Evolutionary conservation across 37 sponge, comb jelly and placozoan species (phyloP), one percentile per base, ranked within the genome.

Genomic region (Geodia barretti): DNA sequence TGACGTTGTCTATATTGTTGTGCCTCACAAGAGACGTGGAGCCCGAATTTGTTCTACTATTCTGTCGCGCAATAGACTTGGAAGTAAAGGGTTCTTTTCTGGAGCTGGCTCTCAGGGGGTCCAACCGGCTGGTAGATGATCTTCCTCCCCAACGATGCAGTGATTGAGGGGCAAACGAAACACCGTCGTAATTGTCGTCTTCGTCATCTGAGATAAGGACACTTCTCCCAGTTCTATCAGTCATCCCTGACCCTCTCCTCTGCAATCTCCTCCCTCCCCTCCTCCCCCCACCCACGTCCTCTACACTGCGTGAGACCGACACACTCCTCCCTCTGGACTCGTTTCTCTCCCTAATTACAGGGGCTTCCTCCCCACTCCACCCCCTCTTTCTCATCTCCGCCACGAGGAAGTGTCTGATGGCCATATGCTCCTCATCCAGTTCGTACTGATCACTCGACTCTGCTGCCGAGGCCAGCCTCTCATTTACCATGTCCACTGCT

Each of bases 371-470:
- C 4, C 2, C 14, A 17, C 1, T n/a, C n/a, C 60, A 21, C 7
- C 65, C 42, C 5, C 66, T 36, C 42, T 39, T 1, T 31, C 7
- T 47, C 54, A 41, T 58, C 39, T 76, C 69, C 29, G 8, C 32
- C 28, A 14, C 1, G 36, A 86, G 80, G 61, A 40, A 60, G 31
- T 64, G 81, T 7, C 40, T 42, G n/a, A 86, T 86, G 59, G 61
- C 41, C 41, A 8, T 72, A 68, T 80, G 81, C 62, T 79, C 74
- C 30, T 86, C 81, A 28, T 37, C 75, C n/a, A 78, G 86, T 4
- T 85, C 79, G 14, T 70, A 76, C 11, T 42, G 29, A 26, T 73
- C 64, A 23, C 58, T 69, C 0, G 71, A 70, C 37, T 80, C 68
- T 39, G 80, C 60, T 20, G 26, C 65, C 1, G 74, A 36, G 3